Conservation (phyloP, 92 coral and sea anemone species). For the Bergia puertoricense region DNA sequence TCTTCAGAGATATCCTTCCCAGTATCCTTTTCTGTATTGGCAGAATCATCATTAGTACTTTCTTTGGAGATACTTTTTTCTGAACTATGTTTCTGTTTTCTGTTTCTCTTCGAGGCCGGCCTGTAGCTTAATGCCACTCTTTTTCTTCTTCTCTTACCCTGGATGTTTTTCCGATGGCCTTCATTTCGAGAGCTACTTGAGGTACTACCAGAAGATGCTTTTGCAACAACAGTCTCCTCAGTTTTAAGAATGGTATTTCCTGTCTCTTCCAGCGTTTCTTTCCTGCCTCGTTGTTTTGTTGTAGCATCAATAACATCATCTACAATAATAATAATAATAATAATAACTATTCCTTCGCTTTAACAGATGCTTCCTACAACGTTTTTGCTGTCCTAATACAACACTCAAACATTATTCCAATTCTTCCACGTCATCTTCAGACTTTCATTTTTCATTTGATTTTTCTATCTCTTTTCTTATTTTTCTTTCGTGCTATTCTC, state of each 20-base stretch:
- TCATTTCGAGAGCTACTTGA: slow-evolving; percentile 13
- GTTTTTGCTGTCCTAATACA: neutral
- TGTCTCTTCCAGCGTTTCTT: slow-evolving; percentile 14
- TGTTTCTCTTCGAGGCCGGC: slow-evolving; percentile 7
- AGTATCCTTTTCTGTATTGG: slow-evolving; percentile 7
- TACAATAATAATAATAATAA: too few species aligned
- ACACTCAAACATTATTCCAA: neutral
- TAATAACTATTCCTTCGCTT: neutral
- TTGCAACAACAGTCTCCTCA: neutral
- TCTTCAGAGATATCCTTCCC: neutral
- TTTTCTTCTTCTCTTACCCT: slow-evolving; percentile 2
- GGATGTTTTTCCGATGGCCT: neutral
- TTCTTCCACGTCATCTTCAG: neutral
- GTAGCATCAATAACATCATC: neutral
- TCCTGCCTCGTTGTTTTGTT: neutral
- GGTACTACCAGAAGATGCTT: neutral
- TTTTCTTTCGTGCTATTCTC: neutral
- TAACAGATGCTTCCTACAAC: neutral
- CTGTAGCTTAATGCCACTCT: neutral
- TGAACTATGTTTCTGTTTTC: neutral
- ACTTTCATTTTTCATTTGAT: neutral
- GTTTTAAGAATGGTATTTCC: neutral
- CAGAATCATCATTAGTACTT: slow-evolving; percentile 1
- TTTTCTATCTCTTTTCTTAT: neutral
- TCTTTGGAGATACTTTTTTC: slow-evolving; percentile 20